Evolutionary conservation across 2,888 invertebrate species (phyloP).

Genomic region (Drosophila multiciliata): DNA sequence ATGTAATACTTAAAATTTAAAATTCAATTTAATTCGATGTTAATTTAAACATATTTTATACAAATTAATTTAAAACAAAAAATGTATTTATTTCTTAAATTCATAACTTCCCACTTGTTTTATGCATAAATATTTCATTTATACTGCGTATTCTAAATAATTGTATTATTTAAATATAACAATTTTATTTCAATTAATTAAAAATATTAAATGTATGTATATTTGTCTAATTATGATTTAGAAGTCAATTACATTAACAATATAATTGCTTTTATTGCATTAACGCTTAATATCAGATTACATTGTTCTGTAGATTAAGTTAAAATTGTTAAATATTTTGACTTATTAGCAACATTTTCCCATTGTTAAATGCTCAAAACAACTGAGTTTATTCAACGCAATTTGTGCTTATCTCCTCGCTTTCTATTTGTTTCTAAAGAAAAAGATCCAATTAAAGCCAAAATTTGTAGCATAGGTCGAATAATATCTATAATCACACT

Average conservation of each 20-base stretch:
- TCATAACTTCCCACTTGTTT: neutral
- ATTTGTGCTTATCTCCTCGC: neutral
- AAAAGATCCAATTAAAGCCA: neutral
- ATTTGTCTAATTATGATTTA: neutral
- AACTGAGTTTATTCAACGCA: neutral
- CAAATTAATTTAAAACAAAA: neutral
- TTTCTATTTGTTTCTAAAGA: neutral
- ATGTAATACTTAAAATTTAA: neutral
- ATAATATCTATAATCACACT: conserved; percentile 60
- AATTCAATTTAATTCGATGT: neutral
- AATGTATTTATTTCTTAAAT: neutral
- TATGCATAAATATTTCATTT: too few species aligned
- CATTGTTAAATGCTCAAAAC: conserved; percentile 1
- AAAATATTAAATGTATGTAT: too few species aligned
- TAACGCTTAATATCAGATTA: neutral
- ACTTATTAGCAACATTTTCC: conserved; percentile 2
- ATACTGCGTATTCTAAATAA: too few species aligned
- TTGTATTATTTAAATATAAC: too few species aligned
- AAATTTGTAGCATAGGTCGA: neutral
- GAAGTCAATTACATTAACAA: neutral
- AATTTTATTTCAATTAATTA: too few species aligned
- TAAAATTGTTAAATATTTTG: neutral
- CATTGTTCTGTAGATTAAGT: conserved; percentile 1
- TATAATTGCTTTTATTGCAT: neutral
- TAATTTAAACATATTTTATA: neutral